These are phyloP conservation scores for Nematolebias whitei DNA, from an alignment of 2,113 vertebrate species.

Conservation along the genomic window DNA sequence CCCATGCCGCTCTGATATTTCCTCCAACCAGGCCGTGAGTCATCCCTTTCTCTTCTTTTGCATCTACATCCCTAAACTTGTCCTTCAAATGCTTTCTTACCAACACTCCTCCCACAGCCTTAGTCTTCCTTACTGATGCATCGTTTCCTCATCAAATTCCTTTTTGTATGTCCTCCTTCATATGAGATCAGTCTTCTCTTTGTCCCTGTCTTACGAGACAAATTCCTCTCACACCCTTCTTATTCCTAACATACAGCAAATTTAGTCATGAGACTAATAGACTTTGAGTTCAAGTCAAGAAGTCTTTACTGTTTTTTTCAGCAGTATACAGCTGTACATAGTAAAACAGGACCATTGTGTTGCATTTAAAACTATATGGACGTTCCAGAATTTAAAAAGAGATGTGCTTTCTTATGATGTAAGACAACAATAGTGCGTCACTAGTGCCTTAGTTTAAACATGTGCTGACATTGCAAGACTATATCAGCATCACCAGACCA, in stretches of 20 bases:
- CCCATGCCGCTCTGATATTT: slow-evolving; percentile 57
- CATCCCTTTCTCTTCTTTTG: slow-evolving; percentile 60
- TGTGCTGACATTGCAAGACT: too few species aligned
- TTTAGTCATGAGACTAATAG: background rate
- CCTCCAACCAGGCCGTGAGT: slow-evolving; percentile 70
- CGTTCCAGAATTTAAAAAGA: too few species aligned
- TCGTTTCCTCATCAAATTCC: slow-evolving; percentile 1
- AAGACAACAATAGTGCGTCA: too few species aligned
- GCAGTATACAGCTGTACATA: too few species aligned
- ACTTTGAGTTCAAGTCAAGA: background rate
- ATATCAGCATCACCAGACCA: too few species aligned
- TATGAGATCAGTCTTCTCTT: background rate
- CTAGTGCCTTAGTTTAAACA: too few species aligned
- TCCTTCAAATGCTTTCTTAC: slow-evolving; percentile 22
- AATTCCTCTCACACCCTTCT: background rate
- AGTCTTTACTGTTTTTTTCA: too few species aligned
- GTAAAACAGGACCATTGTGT: too few species aligned
- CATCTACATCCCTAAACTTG: slow-evolving; percentile 32
- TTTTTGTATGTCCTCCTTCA: slow-evolving; percentile 1
- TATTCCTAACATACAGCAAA: slow-evolving; percentile 46
- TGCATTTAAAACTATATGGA: too few species aligned
- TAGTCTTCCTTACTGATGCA: slow-evolving; percentile 10
- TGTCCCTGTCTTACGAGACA: background rate
- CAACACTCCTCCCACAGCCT: slow-evolving; percentile 26
- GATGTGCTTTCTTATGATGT: too few species aligned